Percentiles rank a stretch among this genome's conserved stretches.
These are phyloP conservation scores for Cantharis rufa DNA, from an alignment of 2,888 invertebrate genomes.

Conservation along the genomic window DNA sequence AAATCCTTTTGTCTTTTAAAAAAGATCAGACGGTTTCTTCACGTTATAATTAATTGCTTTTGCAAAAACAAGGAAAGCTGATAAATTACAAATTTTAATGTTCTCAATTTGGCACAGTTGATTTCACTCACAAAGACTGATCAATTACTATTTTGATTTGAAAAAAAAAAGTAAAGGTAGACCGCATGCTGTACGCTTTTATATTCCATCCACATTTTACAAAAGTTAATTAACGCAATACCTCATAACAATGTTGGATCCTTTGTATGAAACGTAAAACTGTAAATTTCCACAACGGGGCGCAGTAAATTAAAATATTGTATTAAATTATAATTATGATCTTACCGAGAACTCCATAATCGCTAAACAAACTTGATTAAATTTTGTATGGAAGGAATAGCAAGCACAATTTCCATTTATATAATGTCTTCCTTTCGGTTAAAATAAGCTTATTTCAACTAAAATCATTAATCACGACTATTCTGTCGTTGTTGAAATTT, in stretches of 20 bases:
- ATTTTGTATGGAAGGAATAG: conserved; percentile 25
- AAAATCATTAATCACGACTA: conserved; percentile 20
- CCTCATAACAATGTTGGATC: conserved; percentile 19
- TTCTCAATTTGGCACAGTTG: conserved; percentile 40
- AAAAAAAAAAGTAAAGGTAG: conserved; percentile 2
- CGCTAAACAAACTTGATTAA: conserved; percentile 29
- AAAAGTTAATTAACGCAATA: conserved; percentile 28
- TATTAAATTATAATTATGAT: conserved; percentile 29
- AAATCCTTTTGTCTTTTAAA: conserved; percentile 28
- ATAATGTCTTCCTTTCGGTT: conserved; percentile 25
- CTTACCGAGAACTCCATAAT: conserved; percentile 27
- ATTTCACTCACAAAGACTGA: conserved; percentile 37
- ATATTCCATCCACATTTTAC: conserved; percentile 19
- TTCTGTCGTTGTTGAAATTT: conserved; percentile 1
- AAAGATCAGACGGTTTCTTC: conserved; percentile 23
- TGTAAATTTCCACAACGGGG: conserved; percentile 21
- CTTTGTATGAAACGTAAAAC: conserved; percentile 25
- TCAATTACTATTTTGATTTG: conserved; percentile 5
- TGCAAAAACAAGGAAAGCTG: conserved; percentile 42
- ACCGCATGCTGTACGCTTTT: conserved; percentile 15
- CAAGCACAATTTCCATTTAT: conserved; percentile 26
- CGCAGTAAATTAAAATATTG: conserved; percentile 25
- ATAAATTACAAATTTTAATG: conserved; percentile 45
- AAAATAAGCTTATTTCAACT: conserved; percentile 23
- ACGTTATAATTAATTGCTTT: conserved; percentile 40